Conservation (phyloP, 1,140 invertebrate species). For the Pissodes strobi region DNA sequence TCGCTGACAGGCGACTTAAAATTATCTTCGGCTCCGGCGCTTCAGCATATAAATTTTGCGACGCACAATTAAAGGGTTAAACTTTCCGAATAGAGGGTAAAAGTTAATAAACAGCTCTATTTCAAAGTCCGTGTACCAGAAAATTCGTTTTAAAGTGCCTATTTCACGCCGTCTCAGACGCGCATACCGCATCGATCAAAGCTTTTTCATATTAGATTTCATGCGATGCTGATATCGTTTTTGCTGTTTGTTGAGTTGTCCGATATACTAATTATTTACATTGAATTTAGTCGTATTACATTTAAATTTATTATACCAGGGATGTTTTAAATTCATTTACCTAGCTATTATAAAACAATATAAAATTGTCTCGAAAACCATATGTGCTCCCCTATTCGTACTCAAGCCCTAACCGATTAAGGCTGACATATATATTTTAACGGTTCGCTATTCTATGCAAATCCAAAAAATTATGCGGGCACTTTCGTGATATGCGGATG, state of each 20-base stretch:
- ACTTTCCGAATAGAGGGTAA: constrained; percentile 39
- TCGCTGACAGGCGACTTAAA: constrained; percentile 22
- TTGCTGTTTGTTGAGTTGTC: no score
- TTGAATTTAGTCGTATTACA: no score
- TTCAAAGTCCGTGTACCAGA: constrained; percentile 36
- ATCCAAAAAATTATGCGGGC: background rate
- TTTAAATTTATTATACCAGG: no score
- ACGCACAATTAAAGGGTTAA: constrained; percentile 40
- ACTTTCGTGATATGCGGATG: background rate
- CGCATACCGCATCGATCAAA: constrained; percentile 26
- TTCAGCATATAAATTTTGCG: constrained; percentile 24
- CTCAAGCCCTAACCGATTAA: background rate
- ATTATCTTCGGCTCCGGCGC: constrained; percentile 10
- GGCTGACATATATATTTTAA: constrained; percentile 8
- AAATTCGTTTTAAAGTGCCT: constrained; percentile 30
- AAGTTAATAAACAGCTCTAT: constrained; percentile 44
- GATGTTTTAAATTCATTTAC: no score
- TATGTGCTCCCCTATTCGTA: background rate
- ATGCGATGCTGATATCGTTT: no score
- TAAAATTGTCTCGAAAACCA: no score
- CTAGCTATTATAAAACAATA: no score
- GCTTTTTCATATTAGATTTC: no score
- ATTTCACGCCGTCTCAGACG: constrained; percentile 32
- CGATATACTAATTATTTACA: no score
- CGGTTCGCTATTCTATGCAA: constrained; percentile 13